These are phyloP conservation scores for Choristoneura fumiferana DNA, from an alignment of 1,140 invertebrate genomes.

Conservation along the genomic window DNA sequence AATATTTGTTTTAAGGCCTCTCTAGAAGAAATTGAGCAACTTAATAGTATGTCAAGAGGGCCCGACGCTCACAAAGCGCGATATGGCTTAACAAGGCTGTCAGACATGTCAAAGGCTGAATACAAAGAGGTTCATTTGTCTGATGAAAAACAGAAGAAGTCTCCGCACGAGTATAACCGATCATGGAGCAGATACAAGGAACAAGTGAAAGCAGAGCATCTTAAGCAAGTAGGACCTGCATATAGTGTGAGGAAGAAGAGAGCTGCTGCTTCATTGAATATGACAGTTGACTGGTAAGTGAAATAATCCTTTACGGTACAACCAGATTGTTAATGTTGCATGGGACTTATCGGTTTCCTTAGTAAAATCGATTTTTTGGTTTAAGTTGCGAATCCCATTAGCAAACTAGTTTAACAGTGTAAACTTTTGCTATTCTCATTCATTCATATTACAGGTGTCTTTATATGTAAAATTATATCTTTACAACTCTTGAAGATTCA, in stretches of 20 bases:
- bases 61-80: slow-evolving; percentile 79
- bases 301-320: slow-evolving; percentile 21
- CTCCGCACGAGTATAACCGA: slow-evolving; percentile 17
- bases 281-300: slow-evolving; percentile 70
- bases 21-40: slow-evolving; percentile 79
- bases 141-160: slow-evolving; percentile 50
- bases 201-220: slow-evolving; percentile 4
- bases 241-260: slow-evolving; percentile 43
- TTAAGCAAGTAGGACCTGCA: neutral
- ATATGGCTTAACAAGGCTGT: slow-evolving; percentile 87
- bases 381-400: too few species aligned
- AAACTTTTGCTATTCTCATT: too few species aligned
- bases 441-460: too few species aligned
- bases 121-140: slow-evolving; percentile 80
- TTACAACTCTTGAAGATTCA: too few species aligned
- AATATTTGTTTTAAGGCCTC: slow-evolving; percentile 75
- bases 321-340: too few species aligned
- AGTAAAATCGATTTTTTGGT: too few species aligned
- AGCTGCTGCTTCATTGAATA: slow-evolving; percentile 39
- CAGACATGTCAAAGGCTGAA: slow-evolving; percentile 86
- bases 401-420: too few species aligned
- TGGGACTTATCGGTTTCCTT: too few species aligned
- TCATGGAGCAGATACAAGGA: slow-evolving; percentile 21
- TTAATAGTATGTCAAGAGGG: slow-evolving; percentile 79
- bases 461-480: too few species aligned